A percentile compares a stretch with the other conserved stretches of the same genome.
Evolutionary conservation across 1,140 invertebrate genomes (phyloP).

Genomic region (Bacillus rossius): DNA sequence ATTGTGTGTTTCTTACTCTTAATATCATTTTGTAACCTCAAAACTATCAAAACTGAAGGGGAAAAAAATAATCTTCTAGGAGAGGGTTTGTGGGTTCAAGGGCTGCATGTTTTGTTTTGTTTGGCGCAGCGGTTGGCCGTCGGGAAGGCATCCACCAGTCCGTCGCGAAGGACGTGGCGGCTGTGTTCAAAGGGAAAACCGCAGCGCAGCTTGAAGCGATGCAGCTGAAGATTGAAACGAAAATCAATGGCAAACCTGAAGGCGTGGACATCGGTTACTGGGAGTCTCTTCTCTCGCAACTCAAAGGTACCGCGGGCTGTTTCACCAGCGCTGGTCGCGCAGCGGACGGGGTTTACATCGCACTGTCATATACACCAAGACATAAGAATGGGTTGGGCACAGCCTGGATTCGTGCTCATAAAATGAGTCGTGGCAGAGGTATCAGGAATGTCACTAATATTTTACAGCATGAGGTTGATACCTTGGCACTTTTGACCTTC

Average conservation of each 20-base stretch:
- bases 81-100: neutral
- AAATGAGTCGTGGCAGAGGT: no score
- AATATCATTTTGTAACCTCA: no score
- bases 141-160: conserved; percentile 92
- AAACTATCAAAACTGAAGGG: no score
- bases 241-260: conserved; percentile 76
- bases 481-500: no score
- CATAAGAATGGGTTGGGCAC: no score
- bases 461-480: no score
- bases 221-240: conserved; percentile 82
- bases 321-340: neutral
- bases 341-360: neutral
- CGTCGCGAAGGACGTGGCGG: conserved; percentile 84
- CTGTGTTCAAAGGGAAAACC: conserved; percentile 92
- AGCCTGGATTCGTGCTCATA: no score
- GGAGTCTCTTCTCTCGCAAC: conserved; percentile 88
- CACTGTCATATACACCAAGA: no score
- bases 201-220: conserved; percentile 77
- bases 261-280: conserved; percentile 96
- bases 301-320: conserved; percentile 60
- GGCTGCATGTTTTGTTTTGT: conserved; percentile 18
- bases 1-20: no score
- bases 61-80: no score
- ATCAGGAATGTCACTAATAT: no score
- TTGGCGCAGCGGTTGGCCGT: conserved; percentile 51